phyloP scores from a whole-genome alignment of 2,113 vertebrate species.

The Megaleporinus macrocephalus region DNA sequence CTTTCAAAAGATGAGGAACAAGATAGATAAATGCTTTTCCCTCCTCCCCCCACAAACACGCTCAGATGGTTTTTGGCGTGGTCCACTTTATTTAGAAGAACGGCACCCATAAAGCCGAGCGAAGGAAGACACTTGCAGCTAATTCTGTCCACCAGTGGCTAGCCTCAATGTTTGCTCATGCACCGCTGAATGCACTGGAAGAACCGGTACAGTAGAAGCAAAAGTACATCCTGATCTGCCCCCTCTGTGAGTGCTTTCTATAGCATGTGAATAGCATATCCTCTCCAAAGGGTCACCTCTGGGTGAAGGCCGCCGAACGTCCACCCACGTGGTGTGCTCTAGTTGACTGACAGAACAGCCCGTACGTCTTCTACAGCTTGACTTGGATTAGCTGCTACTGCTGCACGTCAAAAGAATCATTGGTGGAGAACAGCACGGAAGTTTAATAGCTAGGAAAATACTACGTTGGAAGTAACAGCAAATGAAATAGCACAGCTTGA shows the following conservation, averaged over 20 bases:
- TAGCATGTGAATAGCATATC: slow-evolving; percentile 39
- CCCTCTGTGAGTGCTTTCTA: slow-evolving; percentile 10
- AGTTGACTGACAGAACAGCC: slow-evolving; percentile 7
- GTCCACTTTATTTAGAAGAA: neutral
- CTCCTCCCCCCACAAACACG: neutral
- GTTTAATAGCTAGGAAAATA: slow-evolving; percentile 3
- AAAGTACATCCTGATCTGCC: slow-evolving; percentile 22
- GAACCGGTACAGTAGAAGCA: slow-evolving; percentile 44
- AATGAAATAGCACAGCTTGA: neutral
- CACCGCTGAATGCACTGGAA: slow-evolving; percentile 31
- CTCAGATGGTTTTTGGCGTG: neutral
- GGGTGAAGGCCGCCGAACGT: slow-evolving; percentile 28
- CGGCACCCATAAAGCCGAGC: neutral
- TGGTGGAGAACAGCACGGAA: slow-evolving; percentile 27
- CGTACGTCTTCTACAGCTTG: slow-evolving; percentile 25
- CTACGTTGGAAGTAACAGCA: neutral
- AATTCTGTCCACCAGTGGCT: slow-evolving; percentile 22
- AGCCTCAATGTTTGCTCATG: slow-evolving; percentile 37
- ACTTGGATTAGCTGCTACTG: slow-evolving; percentile 11
- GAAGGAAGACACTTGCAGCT: neutral
- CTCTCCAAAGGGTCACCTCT: slow-evolving; percentile 24
- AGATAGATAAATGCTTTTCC: slow-evolving; percentile 16
- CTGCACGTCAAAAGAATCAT: slow-evolving; percentile 11
- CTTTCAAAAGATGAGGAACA: neutral
- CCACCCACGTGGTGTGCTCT: slow-evolving; percentile 15